phyloP scores from a whole-genome alignment of 2,888 invertebrate species.

The Ormyrus pomaceus region DNA sequence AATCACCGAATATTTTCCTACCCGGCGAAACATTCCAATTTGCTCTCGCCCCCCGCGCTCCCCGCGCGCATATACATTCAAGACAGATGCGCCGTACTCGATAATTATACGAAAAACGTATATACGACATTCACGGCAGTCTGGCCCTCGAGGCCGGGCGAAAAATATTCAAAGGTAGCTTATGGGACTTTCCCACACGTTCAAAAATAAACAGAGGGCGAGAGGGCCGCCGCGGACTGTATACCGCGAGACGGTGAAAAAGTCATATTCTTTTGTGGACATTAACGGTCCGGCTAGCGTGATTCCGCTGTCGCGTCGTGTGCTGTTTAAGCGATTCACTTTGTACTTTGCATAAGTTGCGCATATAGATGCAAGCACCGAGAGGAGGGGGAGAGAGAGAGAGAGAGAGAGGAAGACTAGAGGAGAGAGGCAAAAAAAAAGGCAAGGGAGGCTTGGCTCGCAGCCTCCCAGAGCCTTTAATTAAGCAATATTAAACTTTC shows the following conservation, averaged over 20 bases:
- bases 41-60: background rate
- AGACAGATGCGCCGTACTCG: background rate
- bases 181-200: constrained; percentile 49
- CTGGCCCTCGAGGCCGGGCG: background rate
- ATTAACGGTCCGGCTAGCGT: constrained; percentile 57
- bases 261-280: constrained; percentile 50
- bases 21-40: constrained; percentile 30
- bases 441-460: constrained; percentile 1
- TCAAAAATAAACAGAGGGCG: constrained; percentile 34
- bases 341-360: constrained; percentile 57
- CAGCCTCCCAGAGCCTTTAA: constrained; percentile 48
- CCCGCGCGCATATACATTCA: background rate
- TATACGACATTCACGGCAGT: background rate
- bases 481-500: constrained; percentile 58
- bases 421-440: constrained; percentile 8
- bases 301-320: constrained; percentile 54
- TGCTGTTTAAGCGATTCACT: constrained; percentile 57
- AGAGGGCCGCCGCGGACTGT: background rate
- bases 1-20: constrained; percentile 31
- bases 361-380: constrained; percentile 52
- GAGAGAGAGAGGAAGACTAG: constrained; percentile 17
- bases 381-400: background rate
- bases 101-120: constrained; percentile 33
- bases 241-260: constrained; percentile 33
- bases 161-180: constrained; percentile 38